Evolutionary conservation across 2,888 invertebrate species (phyloP).

Genomic region (Andrena fulva): DNA sequence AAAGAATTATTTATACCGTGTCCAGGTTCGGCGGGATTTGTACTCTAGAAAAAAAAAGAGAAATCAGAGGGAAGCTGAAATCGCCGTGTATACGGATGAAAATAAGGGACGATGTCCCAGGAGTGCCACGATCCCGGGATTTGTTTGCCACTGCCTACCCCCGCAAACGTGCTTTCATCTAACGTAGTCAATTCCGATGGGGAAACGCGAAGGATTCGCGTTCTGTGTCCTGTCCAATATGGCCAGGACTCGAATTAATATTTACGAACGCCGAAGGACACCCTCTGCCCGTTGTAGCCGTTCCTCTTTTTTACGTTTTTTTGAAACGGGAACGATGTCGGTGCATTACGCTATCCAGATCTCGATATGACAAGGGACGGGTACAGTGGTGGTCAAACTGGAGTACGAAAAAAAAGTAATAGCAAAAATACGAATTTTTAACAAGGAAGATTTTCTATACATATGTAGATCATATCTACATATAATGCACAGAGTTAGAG

Average conservation of each 20-base stretch:
- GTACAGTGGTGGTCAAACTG: background rate
- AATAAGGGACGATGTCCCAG: slow-evolving; percentile 71
- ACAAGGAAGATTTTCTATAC: too few relatives aligned
- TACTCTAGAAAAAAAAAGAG: slow-evolving; percentile 29
- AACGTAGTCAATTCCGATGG: slow-evolving; percentile 71
- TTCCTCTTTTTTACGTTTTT: slow-evolving; percentile 14
- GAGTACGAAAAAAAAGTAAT: background rate
- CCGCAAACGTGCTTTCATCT: slow-evolving; percentile 71
- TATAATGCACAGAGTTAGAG: too few relatives aligned
- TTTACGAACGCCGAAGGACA: slow-evolving; percentile 58
- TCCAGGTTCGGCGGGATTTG: slow-evolving; percentile 42
- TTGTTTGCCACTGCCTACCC: slow-evolving; percentile 76
- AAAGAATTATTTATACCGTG: slow-evolving; percentile 76
- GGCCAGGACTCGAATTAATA: slow-evolving; percentile 64
- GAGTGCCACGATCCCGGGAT: slow-evolving; percentile 77
- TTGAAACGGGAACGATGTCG: background rate
- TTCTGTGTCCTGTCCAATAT: slow-evolving; percentile 52
- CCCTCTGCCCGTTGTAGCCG: background rate
- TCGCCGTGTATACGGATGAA: slow-evolving; percentile 54
- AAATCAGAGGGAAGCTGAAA: slow-evolving; percentile 53
- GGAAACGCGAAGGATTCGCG: slow-evolving; percentile 48
- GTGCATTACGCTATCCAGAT: slow-evolving; percentile 9
- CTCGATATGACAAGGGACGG: background rate
- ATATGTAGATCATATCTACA: too few relatives aligned
- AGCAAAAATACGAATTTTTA: background rate